Percentiles rank a stretch among this genome's conserved stretches.
These are phyloP conservation scores for Medauroidea extradentata DNA, from an alignment of 1,140 invertebrate genomes.

Conservation along the genomic window DNA sequence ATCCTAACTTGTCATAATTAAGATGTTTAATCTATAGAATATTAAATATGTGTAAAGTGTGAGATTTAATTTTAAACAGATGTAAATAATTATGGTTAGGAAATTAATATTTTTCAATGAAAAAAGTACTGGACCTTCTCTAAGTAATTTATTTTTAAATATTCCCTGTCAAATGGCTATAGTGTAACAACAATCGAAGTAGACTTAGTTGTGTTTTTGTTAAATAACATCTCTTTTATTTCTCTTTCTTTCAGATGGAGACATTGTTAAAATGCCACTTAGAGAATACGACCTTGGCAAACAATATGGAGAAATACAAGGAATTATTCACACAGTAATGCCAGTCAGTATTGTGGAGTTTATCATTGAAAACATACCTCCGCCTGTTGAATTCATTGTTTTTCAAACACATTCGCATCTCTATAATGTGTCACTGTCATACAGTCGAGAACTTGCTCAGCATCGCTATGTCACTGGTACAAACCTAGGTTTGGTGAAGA, in stretches of 20 bases:
- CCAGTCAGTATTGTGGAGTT: constrained; percentile 37
- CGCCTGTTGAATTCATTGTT: constrained; percentile 52
- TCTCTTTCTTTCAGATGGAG: constrained; percentile 38
- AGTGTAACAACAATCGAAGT: no score
- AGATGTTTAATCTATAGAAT: no score
- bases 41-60: no score
- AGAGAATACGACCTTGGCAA: constrained; percentile 11
- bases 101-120: no score
- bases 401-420: constrained; percentile 61
- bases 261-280: constrained; percentile 18
- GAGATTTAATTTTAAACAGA: no score
- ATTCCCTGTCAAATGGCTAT: no score
- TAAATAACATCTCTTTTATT: no score
- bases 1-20: no score
- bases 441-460: constrained; percentile 36
- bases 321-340: constrained; percentile 11
- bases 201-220: no score
- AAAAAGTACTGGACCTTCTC: no score
- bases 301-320: constrained; percentile 23
- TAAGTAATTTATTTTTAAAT: no score
- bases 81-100: no score
- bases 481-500: constrained; percentile 58
- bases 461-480: constrained; percentile 47
- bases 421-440: constrained; percentile 56
- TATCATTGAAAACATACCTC: constrained; percentile 46